Evolutionary conservation across 1,140 invertebrate genomes (phyloP), one percentile per base, ranked within the genome.

Genomic region (Drosophila insularis): DNA sequence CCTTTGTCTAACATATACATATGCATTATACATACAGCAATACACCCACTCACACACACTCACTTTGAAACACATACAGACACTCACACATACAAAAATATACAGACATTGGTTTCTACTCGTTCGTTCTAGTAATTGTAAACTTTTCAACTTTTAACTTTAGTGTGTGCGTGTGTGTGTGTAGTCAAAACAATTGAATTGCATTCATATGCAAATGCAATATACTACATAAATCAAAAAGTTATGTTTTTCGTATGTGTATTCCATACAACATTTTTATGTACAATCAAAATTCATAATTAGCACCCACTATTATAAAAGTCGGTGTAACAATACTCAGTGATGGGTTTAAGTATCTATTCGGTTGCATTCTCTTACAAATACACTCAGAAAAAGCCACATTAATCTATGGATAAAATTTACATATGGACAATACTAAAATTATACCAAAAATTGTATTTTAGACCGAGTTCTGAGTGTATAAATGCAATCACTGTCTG

Each of bases 41-140:
- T 21, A 43, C 14, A 62, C 66, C 75, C 35, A 60, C 32, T 5
- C 37, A 55, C 40, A 65, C 35, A 5, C 31, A 61, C 17, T 32
- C 19, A 74, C 19, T n/a, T n/a, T n/a, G n/a, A n/a, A n/a, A 37
- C 13, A 37, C 19, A 63, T 60, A 54, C 63, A 72, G 39, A 63
- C 59, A 71, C 19, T 35, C 8, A 56, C n/a, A 68, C n/a, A 43
- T 50, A 72, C 58, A 71, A 4, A 35, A 1, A 37, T 13, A 37
- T 63, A 78, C 40, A 43, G 62, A 66, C 76, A 76, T 71, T 70
- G 66, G 79, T 87, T 87, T 85, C 67, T 87, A 76, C 55, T 87
- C 75, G 82, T 79, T 86, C 75, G 79, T 86, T 86, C 68, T 82
- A 81, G 79, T 82, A 86, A 79, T 82, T 87, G 79, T 82, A 68